Evolutionary conservation across 2,888 invertebrate genomes (phyloP), one percentile per base, ranked within the genome.

Genomic region (Hyles lineata): DNA sequence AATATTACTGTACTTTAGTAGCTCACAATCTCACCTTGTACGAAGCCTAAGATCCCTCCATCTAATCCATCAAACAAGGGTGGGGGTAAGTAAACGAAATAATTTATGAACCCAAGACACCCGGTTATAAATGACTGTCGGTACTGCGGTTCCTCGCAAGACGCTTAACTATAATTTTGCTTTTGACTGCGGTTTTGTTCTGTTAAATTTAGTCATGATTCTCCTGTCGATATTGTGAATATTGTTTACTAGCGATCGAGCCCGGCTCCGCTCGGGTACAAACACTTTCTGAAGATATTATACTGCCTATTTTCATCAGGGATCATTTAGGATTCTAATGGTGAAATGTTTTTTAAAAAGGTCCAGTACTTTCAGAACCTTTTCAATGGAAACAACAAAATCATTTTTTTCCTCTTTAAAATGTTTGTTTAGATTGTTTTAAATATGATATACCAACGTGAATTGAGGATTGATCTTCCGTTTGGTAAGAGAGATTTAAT

Each of bases 31-130:
- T 55, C 19, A 55, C n/a, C 55, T 19, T n/a, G 55, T 52, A n/a
- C 55, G n/a, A 55, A 55, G 55, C 55, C 55, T 62, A 32, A n/a
- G 62, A 62, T 62, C 43, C 35, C n/a, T n/a, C 29, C 7, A 62
- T 29, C 17, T n/a, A 35, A 63, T 67, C 67, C 50, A 67, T 50
- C 43, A 50, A 67, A 50, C 17, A 50, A 11, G 43, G 43, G 23
- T 55, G 17, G 55, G 23, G 11, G 67, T 23, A 17, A 35, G 62
- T 15, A 67, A 50, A 43, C 50, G 62, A 67, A 67, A 67, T 67
- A 67, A 67, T 50, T 67, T 67, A 67, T 67, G 11, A 67, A 43
- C 67, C 43, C 67, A 19, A 67, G 67, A 67, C 67, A 67, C 43
- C 43, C 6, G 50, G 50, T 67, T 67, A 67, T 67, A 67, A 67